Conservation (phyloP, 2,797 vertebrate species). For the Gambusia yucatana region DNA sequence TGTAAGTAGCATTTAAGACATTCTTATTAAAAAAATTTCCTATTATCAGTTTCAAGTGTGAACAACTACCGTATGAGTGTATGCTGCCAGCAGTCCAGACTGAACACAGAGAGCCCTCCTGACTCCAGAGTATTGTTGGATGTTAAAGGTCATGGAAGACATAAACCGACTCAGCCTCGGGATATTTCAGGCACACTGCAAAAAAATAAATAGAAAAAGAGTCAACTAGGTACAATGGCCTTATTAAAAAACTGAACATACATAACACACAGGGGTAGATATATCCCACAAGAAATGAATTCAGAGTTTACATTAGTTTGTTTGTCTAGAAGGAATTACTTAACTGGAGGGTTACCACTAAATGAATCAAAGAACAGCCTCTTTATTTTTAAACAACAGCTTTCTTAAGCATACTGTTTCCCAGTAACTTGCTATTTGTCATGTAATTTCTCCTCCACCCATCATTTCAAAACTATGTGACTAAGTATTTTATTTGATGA, state of each 20-base stretch:
- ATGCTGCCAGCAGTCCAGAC: neutral
- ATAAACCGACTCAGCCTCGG: too few relatives aligned
- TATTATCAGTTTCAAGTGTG: neutral
- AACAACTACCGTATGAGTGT: neutral
- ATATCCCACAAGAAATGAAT: neutral
- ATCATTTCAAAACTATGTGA: neutral
- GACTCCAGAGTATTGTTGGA: neutral
- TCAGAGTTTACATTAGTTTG: neutral
- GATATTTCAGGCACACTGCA: neutral
- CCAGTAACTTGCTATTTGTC: neutral
- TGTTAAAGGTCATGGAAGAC: neutral
- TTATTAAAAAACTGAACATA: neutral
- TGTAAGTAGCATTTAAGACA: neutral
- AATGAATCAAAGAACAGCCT: neutral
- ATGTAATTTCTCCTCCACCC: neutral
- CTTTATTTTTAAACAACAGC: neutral
- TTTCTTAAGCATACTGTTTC: neutral
- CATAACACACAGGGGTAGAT: neutral
- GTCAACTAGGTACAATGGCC: neutral
- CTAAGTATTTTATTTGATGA: neutral
- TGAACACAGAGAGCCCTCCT: neutral
- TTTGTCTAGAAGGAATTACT: neutral
- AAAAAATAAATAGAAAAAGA: neutral
- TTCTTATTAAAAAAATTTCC: neutral
- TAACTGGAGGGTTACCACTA: neutral